A percentile compares a stretch with the other conserved stretches of the same genome.
Evolutionary conservation across 1,140 invertebrate species (phyloP).

Genomic region (Drosophila bocqueti): DNA sequence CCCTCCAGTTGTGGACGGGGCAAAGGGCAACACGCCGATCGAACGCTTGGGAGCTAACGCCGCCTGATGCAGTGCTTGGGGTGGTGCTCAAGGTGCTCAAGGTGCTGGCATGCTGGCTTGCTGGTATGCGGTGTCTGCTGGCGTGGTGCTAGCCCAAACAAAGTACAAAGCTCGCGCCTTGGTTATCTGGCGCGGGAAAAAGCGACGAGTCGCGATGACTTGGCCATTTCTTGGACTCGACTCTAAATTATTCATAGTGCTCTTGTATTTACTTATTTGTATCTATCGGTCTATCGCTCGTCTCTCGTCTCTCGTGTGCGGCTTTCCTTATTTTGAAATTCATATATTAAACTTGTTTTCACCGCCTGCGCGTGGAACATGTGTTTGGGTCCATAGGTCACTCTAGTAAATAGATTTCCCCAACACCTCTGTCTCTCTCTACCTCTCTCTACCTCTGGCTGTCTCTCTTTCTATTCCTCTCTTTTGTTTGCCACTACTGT

Average conservation of each 20-base stretch:
- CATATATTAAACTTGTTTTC: constrained; percentile 41
- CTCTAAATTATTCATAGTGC: constrained; percentile 18
- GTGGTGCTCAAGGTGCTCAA: background rate
- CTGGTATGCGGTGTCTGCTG: background rate
- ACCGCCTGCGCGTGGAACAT: constrained; percentile 48
- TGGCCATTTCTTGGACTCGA: constrained; percentile 32
- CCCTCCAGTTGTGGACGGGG: background rate
- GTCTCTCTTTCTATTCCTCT: background rate
- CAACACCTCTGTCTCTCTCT: background rate
- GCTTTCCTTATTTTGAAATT: constrained; percentile 30
- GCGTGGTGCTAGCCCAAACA: constrained; percentile 32
- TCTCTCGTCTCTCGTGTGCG: background rate
- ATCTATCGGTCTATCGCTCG: background rate
- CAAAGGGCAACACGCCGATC: constrained; percentile 15
- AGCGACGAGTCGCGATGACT: constrained; percentile 69
- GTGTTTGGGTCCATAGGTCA: constrained; percentile 79
- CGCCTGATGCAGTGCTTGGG: constrained; percentile 2
- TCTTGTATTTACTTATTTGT: constrained; percentile 30
- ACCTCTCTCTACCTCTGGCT: background rate
- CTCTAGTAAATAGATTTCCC: constrained; percentile 16
- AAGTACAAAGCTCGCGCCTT: constrained; percentile 63
- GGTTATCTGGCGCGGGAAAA: constrained; percentile 27
- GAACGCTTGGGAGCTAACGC: background rate
- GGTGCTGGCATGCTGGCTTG: background rate
- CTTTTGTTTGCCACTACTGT: constrained; percentile 5